Conservation (phyloP, 2,797 vertebrate species). For the Antrozous pallidus region DNA sequence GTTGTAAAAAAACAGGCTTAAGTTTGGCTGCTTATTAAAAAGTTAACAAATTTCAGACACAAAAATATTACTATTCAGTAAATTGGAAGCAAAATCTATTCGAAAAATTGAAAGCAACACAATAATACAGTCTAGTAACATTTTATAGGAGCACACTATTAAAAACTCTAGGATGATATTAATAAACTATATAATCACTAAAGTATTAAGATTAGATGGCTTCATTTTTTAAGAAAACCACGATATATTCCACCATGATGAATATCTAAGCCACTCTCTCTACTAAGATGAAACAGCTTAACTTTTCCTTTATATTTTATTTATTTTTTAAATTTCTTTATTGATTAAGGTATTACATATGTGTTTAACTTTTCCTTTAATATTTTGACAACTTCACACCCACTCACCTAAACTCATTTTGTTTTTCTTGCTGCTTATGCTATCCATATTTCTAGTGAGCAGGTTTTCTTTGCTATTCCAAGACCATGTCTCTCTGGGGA, state of each 20-base stretch:
- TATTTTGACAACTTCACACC: constrained; percentile 32
- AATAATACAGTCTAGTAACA: not conserved
- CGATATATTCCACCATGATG: not conserved
- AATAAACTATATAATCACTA: not conserved
- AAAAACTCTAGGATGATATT: not conserved
- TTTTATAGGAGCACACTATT: not conserved
- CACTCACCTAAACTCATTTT: not conserved
- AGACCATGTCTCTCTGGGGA: not conserved
- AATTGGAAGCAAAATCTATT: not conserved
- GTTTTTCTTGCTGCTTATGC: not conserved
- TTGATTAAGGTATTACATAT: too few species aligned
- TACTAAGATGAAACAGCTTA: not conserved
- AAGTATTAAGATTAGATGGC: not conserved
- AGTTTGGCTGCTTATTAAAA: not conserved
- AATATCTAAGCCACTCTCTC: not conserved
- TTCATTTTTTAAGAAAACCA: constrained; percentile 32
- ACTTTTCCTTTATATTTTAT: constrained; percentile 18
- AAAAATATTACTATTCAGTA: not conserved
- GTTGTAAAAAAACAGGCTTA: constrained; percentile 10
- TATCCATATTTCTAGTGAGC: not conserved
- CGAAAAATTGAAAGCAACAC: not conserved
- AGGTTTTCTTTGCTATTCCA: not conserved
- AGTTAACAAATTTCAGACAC: not conserved
- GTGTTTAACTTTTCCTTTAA: constrained; percentile 11
- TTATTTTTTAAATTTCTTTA: too few species aligned